A percentile compares a stretch with the other conserved stretches of the same genome.
phyloP scores from a whole-genome alignment of 2,888 invertebrate genomes.

The Teinopalpus imperialis region DNA sequence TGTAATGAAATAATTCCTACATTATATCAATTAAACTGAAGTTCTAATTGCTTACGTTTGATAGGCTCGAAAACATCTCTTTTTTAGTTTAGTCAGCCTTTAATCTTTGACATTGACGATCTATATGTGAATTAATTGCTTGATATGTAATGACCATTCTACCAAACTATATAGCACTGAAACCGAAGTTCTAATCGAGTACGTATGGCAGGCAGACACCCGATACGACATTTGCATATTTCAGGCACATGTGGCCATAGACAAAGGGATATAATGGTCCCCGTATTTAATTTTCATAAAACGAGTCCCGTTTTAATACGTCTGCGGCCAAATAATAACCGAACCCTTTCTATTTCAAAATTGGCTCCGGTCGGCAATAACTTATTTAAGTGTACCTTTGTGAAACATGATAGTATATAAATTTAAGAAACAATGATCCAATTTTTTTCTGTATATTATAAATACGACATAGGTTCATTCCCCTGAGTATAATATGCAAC shows the following conservation, averaged over 20 bases:
- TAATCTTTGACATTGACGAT: no score
- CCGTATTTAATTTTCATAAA: slow-evolving; percentile 80
- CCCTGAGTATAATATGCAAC: no score
- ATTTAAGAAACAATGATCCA: slow-evolving; percentile 16
- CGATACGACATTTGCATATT: slow-evolving; percentile 78
- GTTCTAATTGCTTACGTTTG: no score
- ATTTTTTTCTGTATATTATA: slow-evolving; percentile 26
- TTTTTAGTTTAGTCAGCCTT: no score
- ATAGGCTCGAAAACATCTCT: no score
- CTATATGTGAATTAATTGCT: no score
- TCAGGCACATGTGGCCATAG: slow-evolving; percentile 76
- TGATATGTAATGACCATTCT: no score
- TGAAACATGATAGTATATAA: slow-evolving; percentile 26
- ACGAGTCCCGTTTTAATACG: slow-evolving; percentile 74
- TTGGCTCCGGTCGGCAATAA: slow-evolving; percentile 56
- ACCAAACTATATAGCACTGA: no score
- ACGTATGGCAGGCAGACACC: slow-evolving; percentile 57
- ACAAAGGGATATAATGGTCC: slow-evolving; percentile 69
- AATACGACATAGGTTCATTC: neutral
- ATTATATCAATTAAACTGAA: slow-evolving; percentile 18
- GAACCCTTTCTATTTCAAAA: slow-evolving; percentile 70
- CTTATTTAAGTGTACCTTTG: slow-evolving; percentile 42
- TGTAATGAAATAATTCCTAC: no score
- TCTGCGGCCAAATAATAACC: slow-evolving; percentile 69
- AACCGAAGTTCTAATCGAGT: slow-evolving; percentile 45